Evolutionary conservation across 92 coral and sea anemone species (phyloP), one percentile per base, ranked within the genome.

Genomic region (Parazoanthus atlanticus): DNA sequence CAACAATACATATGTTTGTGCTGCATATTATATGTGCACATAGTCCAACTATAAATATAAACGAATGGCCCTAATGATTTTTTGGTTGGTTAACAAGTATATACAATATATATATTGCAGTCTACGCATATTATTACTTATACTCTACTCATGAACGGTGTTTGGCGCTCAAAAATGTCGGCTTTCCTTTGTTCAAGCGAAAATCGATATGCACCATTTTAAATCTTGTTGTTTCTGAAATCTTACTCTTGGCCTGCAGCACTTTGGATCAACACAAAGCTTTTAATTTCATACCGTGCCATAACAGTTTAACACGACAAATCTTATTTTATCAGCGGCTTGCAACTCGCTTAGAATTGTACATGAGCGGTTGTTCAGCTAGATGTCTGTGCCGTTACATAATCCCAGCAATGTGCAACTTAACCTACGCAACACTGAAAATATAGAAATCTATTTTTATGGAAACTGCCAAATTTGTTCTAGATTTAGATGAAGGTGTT

Each of bases 191-290:
- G 21, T 46, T 41, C 23, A 26, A 29, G 33, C 34, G 82, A 78
- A 78, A 78, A 29, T 19, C 61, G 81, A 77, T 77, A 77, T 28
- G 58, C 17, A 3, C 33, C 58, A 26, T 49, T 41, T 41, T 78
- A 78, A 52, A 47, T 47, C 23, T 78, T 78, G 61, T 78, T 78
- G 25, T 78, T 78, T 43, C 61, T 78, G 82, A 78, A 78, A 78
- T 43, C 33, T 13, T 47, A 78, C 28, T n/a, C 64, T 78, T 7
- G 7, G 81, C 58, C 30, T 25, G 21, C n/a, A n/a, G 41, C 43
- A 34, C 43, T 32, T 74, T 34, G 41, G 41, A 74, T 21, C 25
- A 34, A 74, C 47, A 74, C 46, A 74, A 74, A 74, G 41, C 41
- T 38, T 74, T 30, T 38, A 32, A 61, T 61, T 19, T 25, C 69